Evolutionary conservation across 30 jellyfish, hydroid and myxozoan species (phyloP), one percentile per base, ranked within the genome.

Genomic region (Nemopilema nomurai): DNA sequence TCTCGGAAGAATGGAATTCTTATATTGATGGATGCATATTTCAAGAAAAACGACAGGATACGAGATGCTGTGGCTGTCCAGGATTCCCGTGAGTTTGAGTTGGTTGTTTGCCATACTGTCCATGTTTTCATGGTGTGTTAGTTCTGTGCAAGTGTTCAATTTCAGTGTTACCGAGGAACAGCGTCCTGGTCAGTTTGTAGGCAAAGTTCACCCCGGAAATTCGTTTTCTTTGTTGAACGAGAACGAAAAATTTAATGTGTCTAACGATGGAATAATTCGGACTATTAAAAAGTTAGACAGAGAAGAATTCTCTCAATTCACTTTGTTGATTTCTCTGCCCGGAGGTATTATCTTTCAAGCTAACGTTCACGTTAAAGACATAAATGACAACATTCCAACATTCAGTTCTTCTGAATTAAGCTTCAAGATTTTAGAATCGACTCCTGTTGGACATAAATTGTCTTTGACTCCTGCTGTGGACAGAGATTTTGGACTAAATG

Each of bases 371-470:
- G 77, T 92, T 0, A 22, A 22, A 1, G 98, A 92, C 72, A 79
- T 92, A 16, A 92, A 92, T 70, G 98, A 92, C 72, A 79, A 87
- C 63, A 41, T 21, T 20, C 98, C 98, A 6, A n/a, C 29, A 19
- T 92, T 92, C 62, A 89, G 92, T 18, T 24, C 19, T 0, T 18
- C 52, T 1, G 33, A 18, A 28, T 75, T 52, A 22, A 21, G 74
- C 26, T 31, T 66, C 1, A 28, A 50, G 20, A 52, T 92, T 13
- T 27, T 67, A 28, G 98, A 92, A 83, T 80, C 90, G 19, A 71
- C 90, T 4, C 81, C 62, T 0, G 52, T 32, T 53, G 92, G 83
- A 0, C 75, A 79, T 19, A 88, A 77, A 53, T 25, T 70, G 18
- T 57, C 88, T 8, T 28, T 92, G 62, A 66, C 31, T 17, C 82